phyloP scores from a whole-genome alignment of 2,113 vertebrate genomes.

The Carassius carassius region DNA sequence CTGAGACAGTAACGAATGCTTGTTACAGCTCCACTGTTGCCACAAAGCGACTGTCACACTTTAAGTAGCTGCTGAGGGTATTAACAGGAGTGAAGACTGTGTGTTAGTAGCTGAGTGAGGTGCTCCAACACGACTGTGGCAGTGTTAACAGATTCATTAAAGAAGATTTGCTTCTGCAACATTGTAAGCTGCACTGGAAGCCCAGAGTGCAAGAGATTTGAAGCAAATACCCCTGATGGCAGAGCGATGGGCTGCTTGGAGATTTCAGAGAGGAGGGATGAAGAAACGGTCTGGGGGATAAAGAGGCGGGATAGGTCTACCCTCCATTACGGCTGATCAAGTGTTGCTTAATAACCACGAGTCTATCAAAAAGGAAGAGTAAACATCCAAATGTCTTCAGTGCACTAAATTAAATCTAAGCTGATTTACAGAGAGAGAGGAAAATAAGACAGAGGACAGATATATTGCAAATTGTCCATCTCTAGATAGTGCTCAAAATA shows the following conservation, averaged over 20 bases:
- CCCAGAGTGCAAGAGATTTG: constrained; percentile 31
- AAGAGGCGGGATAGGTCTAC: background rate
- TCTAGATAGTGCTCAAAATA: background rate
- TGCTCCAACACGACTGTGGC: background rate
- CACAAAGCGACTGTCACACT: background rate
- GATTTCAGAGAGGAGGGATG: constrained; percentile 10
- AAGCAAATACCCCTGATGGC: constrained; percentile 38
- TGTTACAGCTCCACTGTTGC: constrained; percentile 27
- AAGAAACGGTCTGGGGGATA: background rate
- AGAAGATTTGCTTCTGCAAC: constrained; percentile 31
- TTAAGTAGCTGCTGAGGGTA: background rate
- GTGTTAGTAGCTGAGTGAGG: constrained; percentile 18
- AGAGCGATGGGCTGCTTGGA: constrained; percentile 17
- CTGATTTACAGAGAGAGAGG: background rate
- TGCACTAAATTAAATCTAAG: constrained; percentile 4
- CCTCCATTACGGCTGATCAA: constrained; percentile 24
- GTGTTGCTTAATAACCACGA: constrained; percentile 15
- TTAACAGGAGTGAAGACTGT: constrained; percentile 9
- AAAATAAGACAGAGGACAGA: background rate
- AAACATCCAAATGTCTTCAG: background rate
- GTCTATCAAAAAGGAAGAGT: background rate
- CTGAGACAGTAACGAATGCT: constrained; percentile 20
- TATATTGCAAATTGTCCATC: background rate
- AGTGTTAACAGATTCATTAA: constrained; percentile 30
- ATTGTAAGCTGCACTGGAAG: constrained; percentile 11